Base-by-base conservation (phyloP, 2,113 vertebrate species). In the Leuciscus idus region DNA sequence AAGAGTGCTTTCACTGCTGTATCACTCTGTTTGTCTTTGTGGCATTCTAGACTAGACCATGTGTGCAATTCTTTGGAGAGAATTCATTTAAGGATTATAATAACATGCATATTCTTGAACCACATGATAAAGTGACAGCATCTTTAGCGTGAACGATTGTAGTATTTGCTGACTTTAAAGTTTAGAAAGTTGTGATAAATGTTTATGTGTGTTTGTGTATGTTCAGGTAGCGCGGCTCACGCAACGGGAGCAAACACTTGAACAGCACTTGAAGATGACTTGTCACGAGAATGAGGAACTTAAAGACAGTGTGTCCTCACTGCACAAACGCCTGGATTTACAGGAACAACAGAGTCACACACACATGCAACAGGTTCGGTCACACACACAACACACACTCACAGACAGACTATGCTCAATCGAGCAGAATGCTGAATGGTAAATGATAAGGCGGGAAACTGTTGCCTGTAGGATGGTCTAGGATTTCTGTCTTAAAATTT, bases 351-450 rank as follows among this genome's bases (percentile, higher is more conserved):
- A 88, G 43, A 83, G 48, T 83, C 83, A 80, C 8, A 59, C 48
- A 48, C 85, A 90, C 33, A 87, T 30, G 17, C 87, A 88, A 36
- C 83, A 88, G 89, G 89, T 90, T 46, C 8, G 33, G 43, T 80
- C 15, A 15, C 43, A 46, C 75, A 50, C 81, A 70, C 52, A 52
- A 62, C n/a, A 28, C 30, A 61, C 48, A 46, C 28, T 62, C 62
- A 82, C 17, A 68, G 8, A 70, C 66, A 33, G 12, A 7, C 26
- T 30, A 12, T 13, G 6, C 62, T 28, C 26, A 28, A 7, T 33
- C 8, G 6, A 21, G 17, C 66, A 36, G 66, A 70, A 70, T 36
- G 66, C 33, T 19, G 36, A 4, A 36, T 19, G 33, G 1, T 70
- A 6, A 36, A 9, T 21, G 4, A 21, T 3, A 33, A 68, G 28